Conservation (phyloP, 2,888 invertebrate genomes). For the Meta bourneti region DNA sequence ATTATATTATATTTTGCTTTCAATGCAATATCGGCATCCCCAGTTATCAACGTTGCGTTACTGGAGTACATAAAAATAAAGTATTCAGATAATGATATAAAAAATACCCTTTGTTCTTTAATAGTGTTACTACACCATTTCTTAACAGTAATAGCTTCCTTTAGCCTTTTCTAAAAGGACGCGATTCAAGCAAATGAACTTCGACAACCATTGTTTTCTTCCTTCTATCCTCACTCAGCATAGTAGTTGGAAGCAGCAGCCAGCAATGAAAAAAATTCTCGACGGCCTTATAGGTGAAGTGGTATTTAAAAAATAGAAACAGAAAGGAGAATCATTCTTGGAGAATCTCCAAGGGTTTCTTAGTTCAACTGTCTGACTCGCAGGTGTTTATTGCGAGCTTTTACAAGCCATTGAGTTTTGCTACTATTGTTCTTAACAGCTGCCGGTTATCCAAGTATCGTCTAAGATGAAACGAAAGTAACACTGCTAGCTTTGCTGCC, state of each 20-base stretch:
- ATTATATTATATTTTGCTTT: too few species aligned
- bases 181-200: not conserved
- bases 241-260: constrained; percentile 83
- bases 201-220: not conserved
- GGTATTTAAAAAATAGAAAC: constrained; percentile 57
- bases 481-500: too few species aligned
- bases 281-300: constrained; percentile 25
- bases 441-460: too few species aligned
- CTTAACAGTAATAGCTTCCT: not conserved
- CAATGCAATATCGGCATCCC: too few species aligned
- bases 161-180: not conserved
- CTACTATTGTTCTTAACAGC: not conserved
- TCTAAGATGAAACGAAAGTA: too few species aligned
- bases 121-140: too few species aligned
- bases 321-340: constrained; percentile 43
- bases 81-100: too few species aligned
- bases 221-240: constrained; percentile 79
- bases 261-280: constrained; percentile 79
- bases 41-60: too few species aligned
- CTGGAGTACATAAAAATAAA: too few species aligned
- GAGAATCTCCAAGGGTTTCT: constrained; percentile 19
- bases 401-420: constrained; percentile 26
- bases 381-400: constrained; percentile 64
- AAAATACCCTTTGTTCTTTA: too few species aligned
- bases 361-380: constrained; percentile 61